Percentiles rank a stretch among this genome's conserved stretches.
phyloP scores from a whole-genome alignment of 1,140 invertebrate species.

The Drosophila varians region DNA sequence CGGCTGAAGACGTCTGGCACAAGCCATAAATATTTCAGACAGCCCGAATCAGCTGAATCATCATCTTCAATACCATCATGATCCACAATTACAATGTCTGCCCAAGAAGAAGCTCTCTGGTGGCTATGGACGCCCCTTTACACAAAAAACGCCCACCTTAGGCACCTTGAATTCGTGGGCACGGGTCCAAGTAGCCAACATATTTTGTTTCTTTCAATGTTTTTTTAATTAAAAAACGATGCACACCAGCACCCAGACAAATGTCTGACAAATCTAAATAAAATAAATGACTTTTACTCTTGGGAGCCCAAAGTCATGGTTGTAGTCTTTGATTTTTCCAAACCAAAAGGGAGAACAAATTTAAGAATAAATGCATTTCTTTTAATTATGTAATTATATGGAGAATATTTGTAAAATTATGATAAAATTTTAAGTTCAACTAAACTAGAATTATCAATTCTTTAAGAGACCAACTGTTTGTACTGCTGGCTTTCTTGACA shows the following conservation, averaged over 20 bases:
- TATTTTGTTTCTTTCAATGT: conserved; percentile 47
- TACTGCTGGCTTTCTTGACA: neutral
- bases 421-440: too few species aligned
- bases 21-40: conserved; percentile 66
- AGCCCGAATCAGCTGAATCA: conserved; percentile 73
- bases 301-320: conserved; percentile 53
- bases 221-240: conserved; percentile 77
- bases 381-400: neutral
- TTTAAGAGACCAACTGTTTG: neutral
- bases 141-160: conserved; percentile 67
- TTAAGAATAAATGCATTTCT: neutral
- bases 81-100: conserved; percentile 65
- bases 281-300: conserved; percentile 77
- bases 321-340: too few species aligned
- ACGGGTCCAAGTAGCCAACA: conserved; percentile 49
- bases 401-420: too few species aligned
- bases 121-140: neutral
- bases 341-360: too few species aligned
- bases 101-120: conserved; percentile 22
- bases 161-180: conserved; percentile 64
- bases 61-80: conserved; percentile 45
- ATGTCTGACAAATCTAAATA: conserved; percentile 64
- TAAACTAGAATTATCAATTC: neutral
- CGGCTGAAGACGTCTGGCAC: conserved; percentile 48
- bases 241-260: conserved; percentile 24